These are phyloP conservation scores for Chionodraco myersi DNA, from an alignment of 2,113 vertebrate genomes.

Conservation along the genomic window DNA sequence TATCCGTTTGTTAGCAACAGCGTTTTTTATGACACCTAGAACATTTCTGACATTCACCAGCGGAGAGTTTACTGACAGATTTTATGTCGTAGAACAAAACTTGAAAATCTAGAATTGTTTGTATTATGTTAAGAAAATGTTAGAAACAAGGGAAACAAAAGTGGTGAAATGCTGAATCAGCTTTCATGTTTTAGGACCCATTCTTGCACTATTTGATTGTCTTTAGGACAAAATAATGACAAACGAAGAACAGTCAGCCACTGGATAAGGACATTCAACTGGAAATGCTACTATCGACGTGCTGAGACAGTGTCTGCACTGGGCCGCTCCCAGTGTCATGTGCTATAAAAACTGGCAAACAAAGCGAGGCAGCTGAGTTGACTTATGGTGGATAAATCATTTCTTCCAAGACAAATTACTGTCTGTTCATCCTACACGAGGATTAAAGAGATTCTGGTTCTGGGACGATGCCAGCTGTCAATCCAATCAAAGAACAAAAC, in stretches of 20 bases:
- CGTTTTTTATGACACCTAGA: too few relatives aligned
- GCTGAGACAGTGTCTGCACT: neutral
- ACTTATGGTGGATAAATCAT: neutral
- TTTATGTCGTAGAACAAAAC: too few relatives aligned
- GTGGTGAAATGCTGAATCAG: too few relatives aligned
- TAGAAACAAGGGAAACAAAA: too few relatives aligned
- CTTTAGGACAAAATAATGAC: too few relatives aligned
- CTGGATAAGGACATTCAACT: neutral
- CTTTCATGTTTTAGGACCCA: too few relatives aligned
- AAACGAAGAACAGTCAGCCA: neutral
- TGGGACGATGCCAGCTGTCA: constrained; percentile 44
- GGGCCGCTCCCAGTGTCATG: constrained; percentile 10
- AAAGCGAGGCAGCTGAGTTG: constrained; percentile 19
- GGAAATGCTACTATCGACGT: neutral
- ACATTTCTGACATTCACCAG: too few relatives aligned
- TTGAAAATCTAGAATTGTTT: too few relatives aligned
- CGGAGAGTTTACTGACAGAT: too few relatives aligned
- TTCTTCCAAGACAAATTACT: constrained; percentile 42
- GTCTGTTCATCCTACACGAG: constrained; percentile 13
- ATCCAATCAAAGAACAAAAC: constrained; percentile 36
- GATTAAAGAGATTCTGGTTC: constrained; percentile 38
- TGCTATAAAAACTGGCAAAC: neutral
- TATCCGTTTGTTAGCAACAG: too few relatives aligned
- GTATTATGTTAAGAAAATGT: too few relatives aligned
- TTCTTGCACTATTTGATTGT: too few relatives aligned